Evolutionary conservation across 2,888 invertebrate genomes (phyloP).

Genomic region (Polietes domitor): DNA sequence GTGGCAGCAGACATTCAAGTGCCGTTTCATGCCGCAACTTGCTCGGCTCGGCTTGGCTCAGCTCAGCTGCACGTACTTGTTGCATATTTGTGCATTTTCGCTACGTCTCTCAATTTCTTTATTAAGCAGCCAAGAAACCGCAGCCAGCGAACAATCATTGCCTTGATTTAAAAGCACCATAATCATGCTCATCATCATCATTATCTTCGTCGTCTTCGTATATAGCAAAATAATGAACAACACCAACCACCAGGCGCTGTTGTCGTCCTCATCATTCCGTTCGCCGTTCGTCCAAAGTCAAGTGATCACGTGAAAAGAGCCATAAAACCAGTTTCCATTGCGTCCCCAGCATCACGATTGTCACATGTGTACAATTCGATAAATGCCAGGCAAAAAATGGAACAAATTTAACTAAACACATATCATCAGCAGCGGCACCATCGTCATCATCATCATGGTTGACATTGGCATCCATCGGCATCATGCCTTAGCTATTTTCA

Average conservation of each 20-base stretch:
- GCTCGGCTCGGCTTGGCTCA: slow-evolving; percentile 13
- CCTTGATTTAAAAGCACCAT: slow-evolving; percentile 57
- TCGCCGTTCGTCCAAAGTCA: neutral
- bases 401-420: slow-evolving; percentile 57
- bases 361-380: slow-evolving; percentile 61
- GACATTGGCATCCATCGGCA: slow-evolving; percentile 33
- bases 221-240: slow-evolving; percentile 26
- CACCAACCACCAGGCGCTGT: neutral
- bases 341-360: slow-evolving; percentile 43
- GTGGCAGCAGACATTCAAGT: slow-evolving; percentile 58
- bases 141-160: slow-evolving; percentile 25
- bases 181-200: slow-evolving; percentile 33
- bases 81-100: slow-evolving; percentile 20
- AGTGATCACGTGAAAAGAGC: slow-evolving; percentile 30
- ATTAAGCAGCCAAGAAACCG: slow-evolving; percentile 41
- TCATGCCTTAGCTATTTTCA: neutral
- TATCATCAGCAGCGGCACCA: neutral
- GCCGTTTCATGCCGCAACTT: slow-evolving; percentile 37
- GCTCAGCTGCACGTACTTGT: slow-evolving; percentile 12
- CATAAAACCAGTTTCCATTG: slow-evolving; percentile 62
- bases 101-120: slow-evolving; percentile 54
- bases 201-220: slow-evolving; percentile 33
- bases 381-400: slow-evolving; percentile 61
- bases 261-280: neutral
- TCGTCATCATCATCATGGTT: neutral